A percentile compares a stretch with the other conserved stretches of the same genome.
Conservation (phyloP, 2,888 invertebrate species). For the Saturnia pavonia region DNA sequence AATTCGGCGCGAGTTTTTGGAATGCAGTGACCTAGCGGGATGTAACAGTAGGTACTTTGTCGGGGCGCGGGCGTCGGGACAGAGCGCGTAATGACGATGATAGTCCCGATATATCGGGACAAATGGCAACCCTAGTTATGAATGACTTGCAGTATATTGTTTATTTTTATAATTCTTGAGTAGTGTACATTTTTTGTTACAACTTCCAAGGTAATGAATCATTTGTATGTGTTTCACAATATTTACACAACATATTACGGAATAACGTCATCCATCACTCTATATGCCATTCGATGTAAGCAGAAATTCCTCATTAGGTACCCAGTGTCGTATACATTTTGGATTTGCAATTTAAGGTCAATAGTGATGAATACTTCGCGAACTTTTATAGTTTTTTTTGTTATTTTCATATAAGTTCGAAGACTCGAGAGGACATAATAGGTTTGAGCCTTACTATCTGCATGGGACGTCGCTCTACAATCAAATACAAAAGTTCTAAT, state of each 20-base stretch:
- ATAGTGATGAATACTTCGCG: background rate
- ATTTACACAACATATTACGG: background rate
- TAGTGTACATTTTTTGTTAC: background rate
- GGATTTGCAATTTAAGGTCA: background rate
- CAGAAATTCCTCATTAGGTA: background rate
- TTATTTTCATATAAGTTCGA: no score
- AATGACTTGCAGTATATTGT: constrained; percentile 12
- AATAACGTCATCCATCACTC: background rate
- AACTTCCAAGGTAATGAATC: constrained; percentile 3
- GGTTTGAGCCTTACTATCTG: no score
- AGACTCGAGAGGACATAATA: no score
- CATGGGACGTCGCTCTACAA: background rate
- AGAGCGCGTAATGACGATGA: no score
- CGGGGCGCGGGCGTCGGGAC: no score
- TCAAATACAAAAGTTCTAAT: background rate
- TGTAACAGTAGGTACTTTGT: no score
- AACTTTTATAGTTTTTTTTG: background rate
- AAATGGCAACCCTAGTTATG: no score
- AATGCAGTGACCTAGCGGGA: no score
- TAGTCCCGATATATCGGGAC: no score
- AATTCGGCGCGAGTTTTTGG: no score
- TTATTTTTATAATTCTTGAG: constrained; percentile 9
- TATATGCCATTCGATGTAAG: background rate
- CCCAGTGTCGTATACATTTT: background rate
- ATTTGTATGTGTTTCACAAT: constrained; percentile 2